Conservation (phyloP, 2,888 invertebrate species). For the Drosophila niveifrons region DNA sequence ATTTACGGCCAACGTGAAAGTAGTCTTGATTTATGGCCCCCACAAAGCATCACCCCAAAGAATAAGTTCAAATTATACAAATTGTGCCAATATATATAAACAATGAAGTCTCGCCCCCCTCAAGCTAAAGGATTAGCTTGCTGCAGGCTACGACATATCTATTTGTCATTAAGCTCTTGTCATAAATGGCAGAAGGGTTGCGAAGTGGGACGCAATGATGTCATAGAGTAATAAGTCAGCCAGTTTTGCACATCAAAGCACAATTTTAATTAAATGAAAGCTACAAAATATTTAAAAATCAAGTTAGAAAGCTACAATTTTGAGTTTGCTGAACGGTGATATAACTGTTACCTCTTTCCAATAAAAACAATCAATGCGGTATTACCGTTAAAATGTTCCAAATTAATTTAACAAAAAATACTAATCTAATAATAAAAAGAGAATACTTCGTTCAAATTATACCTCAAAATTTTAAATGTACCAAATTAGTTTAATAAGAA, state of each 20-base stretch:
- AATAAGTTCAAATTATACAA: constrained; percentile 75
- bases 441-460: too few species aligned
- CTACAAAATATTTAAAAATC: neutral
- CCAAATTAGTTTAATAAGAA: too few species aligned
- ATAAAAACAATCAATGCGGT: too few species aligned
- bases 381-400: too few species aligned
- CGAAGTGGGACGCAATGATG: neutral
- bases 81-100: constrained; percentile 62
- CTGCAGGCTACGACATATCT: constrained; percentile 28
- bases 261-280: constrained; percentile 32
- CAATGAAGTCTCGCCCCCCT: constrained; percentile 4
- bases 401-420: too few species aligned
- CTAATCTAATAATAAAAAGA: too few species aligned
- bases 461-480: too few species aligned
- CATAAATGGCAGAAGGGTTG: constrained; percentile 12
- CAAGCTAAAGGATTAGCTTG: constrained; percentile 38
- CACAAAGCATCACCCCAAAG: constrained; percentile 46
- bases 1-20: constrained; percentile 59
- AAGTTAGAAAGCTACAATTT: too few species aligned
- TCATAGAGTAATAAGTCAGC: neutral
- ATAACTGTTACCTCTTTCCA: too few species aligned
- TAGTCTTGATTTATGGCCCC: constrained; percentile 71
- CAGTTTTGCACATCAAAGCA: constrained; percentile 32
- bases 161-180: constrained; percentile 42
- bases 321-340: too few species aligned